Evolutionary conservation across 2,797 vertebrate species (phyloP).

Genomic region (Lithobates pipiens): DNA sequence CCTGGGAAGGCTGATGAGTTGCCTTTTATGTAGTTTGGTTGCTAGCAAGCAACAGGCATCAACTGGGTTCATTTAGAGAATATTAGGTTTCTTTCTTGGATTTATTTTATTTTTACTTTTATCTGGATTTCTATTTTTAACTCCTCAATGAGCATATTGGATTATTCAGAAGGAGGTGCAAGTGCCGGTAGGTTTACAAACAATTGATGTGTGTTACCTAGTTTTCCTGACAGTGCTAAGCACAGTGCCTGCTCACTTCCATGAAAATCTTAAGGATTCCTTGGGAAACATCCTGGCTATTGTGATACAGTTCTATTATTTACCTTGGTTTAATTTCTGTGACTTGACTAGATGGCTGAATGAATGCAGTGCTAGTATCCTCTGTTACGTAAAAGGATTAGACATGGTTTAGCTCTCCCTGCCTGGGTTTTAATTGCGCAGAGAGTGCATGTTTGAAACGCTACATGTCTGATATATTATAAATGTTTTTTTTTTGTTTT

Average conservation of each 20-base stretch:
- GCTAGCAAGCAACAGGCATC: slow-evolving; percentile 69
- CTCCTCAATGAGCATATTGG: slow-evolving; percentile 64
- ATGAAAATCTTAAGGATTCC: no score
- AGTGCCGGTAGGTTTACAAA: slow-evolving; percentile 68
- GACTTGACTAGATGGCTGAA: not conserved
- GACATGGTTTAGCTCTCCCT: slow-evolving; percentile 53
- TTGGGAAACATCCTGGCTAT: slow-evolving; percentile 13
- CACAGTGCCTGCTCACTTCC: not conserved
- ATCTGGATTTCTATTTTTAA: slow-evolving; percentile 53
- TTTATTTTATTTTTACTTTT: not conserved
- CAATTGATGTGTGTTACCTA: not conserved
- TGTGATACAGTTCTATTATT: not conserved
- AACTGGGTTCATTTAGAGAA: slow-evolving; percentile 31
- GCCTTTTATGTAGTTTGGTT: slow-evolving; percentile 69
- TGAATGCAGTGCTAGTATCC: slow-evolving; percentile 48
- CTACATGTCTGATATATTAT: not conserved
- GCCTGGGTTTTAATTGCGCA: slow-evolving; percentile 46
- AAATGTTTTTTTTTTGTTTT: not conserved
- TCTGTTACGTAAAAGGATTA: slow-evolving; percentile 60
- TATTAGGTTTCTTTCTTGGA: not conserved
- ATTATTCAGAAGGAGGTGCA: slow-evolving; percentile 15
- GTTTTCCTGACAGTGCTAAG: not conserved
- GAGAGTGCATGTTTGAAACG: not conserved
- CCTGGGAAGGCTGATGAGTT: slow-evolving; percentile 66
- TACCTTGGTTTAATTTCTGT: slow-evolving; percentile 24